Percentiles rank a stretch among this genome's conserved stretches.
These are phyloP conservation scores for Agapornis canus DNA, from an alignment of 2,797 vertebrate species.

Conservation along the genomic window DNA sequence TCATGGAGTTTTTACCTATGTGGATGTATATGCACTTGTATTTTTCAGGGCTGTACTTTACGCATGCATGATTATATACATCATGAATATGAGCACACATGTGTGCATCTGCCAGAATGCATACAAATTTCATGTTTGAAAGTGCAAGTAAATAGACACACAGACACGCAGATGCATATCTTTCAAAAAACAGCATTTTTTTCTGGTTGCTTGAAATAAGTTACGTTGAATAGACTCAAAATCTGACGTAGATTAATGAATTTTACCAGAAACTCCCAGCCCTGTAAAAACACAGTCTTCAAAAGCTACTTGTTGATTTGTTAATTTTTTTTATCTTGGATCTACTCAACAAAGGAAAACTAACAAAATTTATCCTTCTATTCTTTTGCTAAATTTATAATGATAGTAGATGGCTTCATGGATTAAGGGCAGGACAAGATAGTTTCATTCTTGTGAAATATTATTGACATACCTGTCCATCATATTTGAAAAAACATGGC, in stretches of 20 bases:
- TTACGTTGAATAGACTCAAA: not conserved
- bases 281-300: not conserved
- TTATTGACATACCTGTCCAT: not conserved
- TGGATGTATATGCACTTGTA: not conserved
- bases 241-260: not conserved
- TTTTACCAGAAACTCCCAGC: not conserved
- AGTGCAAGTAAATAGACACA: not conserved
- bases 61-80: not conserved
- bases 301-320: not conserved
- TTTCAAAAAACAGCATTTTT: not conserved
- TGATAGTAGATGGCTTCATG: not conserved
- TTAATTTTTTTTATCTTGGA: not conserved
- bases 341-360: not conserved
- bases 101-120: rapidly evolving
- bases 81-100: rapidly evolving
- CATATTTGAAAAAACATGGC: too few species aligned
- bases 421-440: not conserved
- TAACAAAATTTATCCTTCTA: not conserved
- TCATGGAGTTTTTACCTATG: not conserved
- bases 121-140: not conserved
- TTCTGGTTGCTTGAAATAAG: not conserved
- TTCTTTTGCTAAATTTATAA: not conserved
- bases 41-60: not conserved
- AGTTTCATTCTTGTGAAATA: not conserved
- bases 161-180: not conserved